Evolutionary conservation across 2,113 vertebrate genomes (phyloP).

Genomic region (Egretta garzetta): DNA sequence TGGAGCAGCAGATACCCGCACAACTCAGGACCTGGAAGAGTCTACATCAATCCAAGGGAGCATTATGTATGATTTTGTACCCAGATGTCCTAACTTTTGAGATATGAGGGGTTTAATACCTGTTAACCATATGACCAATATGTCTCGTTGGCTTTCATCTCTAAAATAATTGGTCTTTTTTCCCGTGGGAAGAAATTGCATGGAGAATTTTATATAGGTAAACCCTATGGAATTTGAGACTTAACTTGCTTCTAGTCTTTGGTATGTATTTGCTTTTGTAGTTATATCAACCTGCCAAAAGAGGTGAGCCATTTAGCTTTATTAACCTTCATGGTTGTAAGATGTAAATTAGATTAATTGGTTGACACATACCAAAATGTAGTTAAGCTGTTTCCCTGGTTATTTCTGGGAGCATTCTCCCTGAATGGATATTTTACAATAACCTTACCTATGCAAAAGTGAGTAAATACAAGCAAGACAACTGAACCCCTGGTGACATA

Average conservation of each 20-base stretch:
- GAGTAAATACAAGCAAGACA: neutral
- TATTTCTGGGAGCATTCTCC: slow-evolving; percentile 5
- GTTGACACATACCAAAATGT: neutral
- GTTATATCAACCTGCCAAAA: neutral
- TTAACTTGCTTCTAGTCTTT: neutral
- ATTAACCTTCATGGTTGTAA: neutral
- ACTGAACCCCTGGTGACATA: neutral
- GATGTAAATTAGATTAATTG: neutral
- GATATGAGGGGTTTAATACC: neutral
- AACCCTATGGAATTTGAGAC: neutral
- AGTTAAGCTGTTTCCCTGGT: neutral
- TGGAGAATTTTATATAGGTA: neutral
- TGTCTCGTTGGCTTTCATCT: neutral
- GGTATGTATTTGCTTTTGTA: neutral
- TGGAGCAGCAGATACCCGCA: slow-evolving; percentile 46
- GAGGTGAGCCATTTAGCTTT: neutral
- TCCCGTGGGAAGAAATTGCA: neutral
- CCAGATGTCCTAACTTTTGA: neutral
- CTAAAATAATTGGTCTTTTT: neutral
- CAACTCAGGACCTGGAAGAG: slow-evolving; percentile 19
- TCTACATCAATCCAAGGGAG: slow-evolving; percentile 74
- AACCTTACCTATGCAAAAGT: neutral
- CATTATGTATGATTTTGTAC: slow-evolving; percentile 74
- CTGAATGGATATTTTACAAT: neutral
- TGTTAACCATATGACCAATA: neutral